Percentiles rank a stretch among this genome's conserved stretches.
These are phyloP conservation scores for Pelmatolapia mariae DNA, from an alignment of 2,113 vertebrate genomes.

Conservation along the genomic window DNA sequence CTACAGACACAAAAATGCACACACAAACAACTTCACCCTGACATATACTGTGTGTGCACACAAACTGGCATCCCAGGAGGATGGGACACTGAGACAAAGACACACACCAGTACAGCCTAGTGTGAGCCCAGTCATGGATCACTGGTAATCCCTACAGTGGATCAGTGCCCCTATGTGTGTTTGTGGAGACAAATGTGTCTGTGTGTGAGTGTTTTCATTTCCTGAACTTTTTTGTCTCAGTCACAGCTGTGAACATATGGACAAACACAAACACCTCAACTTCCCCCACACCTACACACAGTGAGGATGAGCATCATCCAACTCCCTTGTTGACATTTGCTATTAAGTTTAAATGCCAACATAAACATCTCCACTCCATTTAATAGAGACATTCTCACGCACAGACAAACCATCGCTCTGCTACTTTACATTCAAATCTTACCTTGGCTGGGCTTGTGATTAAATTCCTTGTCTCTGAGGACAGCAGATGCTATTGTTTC, in stretches of 20 bases:
- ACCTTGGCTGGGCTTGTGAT: conserved; percentile 57
- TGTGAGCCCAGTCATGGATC: conserved; percentile 42
- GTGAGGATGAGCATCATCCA: not conserved
- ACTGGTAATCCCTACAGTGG: conserved; percentile 26
- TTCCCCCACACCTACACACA: not conserved
- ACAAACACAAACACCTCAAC: not conserved
- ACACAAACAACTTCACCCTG: not conserved
- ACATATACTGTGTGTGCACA: not conserved
- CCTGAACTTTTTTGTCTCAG: not conserved
- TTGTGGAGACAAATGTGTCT: not conserved
- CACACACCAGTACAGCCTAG: conserved; percentile 31
- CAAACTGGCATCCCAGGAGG: conserved; percentile 5
- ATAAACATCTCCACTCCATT: conserved; percentile 33
- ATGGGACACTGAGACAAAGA: conserved; percentile 33
- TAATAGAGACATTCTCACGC: conserved; percentile 19
- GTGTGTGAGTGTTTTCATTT: not conserved
- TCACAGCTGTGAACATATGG: not conserved
- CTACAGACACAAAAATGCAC: not conserved
- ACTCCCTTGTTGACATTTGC: conserved; percentile 38
- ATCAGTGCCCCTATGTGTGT: conserved; percentile 9
- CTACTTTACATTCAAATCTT: conserved; percentile 65
- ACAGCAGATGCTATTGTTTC: conserved; percentile 65
- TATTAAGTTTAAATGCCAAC: conserved; percentile 43
- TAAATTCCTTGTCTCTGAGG: conserved; percentile 57
- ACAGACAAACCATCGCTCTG: not conserved